Evolutionary conservation across 2,797 vertebrate genomes (phyloP), one percentile per base, ranked within the genome.

Genomic region (Aphelocoma californica): DNA sequence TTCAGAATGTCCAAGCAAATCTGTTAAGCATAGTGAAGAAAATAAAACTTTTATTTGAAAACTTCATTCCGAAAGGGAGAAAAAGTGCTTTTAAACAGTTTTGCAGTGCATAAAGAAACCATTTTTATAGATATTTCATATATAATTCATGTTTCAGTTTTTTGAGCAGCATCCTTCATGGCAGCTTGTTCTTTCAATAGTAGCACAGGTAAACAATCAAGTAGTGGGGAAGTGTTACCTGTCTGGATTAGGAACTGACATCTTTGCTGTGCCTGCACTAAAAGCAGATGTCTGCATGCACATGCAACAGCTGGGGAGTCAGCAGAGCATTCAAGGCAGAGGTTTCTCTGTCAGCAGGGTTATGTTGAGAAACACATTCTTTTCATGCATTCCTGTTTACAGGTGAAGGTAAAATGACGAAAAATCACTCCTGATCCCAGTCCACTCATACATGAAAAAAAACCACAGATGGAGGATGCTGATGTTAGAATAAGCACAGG

Each of bases 361-460:
- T 29, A 31, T 38, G 14, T 8, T 58, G 38, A 89, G 19, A 89
- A 84, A 60, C 24, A 72, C 18, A 6, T 23, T 24, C 3, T 38
- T 29, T 50, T 62, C 31, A 89, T 2, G 4, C 10, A 6, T 50
- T 77, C 0, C 0, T 36, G 25, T 53, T 72, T 86, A 58, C 20
- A 83, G n/a, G 7, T 80, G 31, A 85, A 80, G 2, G 11, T n/a
- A 36, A 24, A 80, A 77, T 6, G 3, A 8, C 28, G 24, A 67
- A 36, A 91, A 75, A 66, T 20, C 19, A 44, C 26, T 77, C 25
- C 44, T 29, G 18, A 77, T 51, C 28, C 45, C 81, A 47, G 29
- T 18, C 64, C 44, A 36, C 12, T 73, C 28, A 36, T 12, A 45
- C 6, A 50, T 13, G 3, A 77, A 48, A 26, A 31, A 84, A 89